Evolutionary conservation across 2,113 vertebrate genomes (phyloP).

Genomic region (Stomatorhinus ivindoensis): DNA sequence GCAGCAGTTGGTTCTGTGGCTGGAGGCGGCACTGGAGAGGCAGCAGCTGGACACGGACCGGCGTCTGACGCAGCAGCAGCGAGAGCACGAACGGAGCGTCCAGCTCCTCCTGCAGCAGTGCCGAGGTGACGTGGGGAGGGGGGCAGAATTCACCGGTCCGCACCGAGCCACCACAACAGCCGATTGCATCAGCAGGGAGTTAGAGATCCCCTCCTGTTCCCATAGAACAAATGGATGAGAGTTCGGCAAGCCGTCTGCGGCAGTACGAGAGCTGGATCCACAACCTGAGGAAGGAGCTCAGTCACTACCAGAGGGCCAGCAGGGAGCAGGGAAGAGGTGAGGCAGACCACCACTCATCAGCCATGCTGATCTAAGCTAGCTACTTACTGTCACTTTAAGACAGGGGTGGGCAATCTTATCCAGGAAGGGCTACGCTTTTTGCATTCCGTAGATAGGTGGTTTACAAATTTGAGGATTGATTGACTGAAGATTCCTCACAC

Average conservation of each 20-base stretch:
- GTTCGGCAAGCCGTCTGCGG: constrained; percentile 74
- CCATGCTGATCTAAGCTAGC: background rate
- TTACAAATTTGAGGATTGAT: no score
- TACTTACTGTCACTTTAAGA: background rate
- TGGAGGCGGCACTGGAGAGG: constrained; percentile 83
- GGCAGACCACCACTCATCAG: background rate
- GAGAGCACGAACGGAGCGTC: constrained; percentile 81
- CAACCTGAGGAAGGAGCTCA: constrained; percentile 77
- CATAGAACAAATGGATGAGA: constrained; percentile 84
- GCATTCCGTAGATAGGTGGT: no score
- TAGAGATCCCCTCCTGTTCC: background rate
- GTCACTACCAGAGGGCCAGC: constrained; percentile 64
- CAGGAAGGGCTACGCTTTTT: no score
- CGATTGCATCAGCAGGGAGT: background rate
- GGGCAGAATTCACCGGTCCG: no score
- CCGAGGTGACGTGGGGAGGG: constrained; percentile 51
- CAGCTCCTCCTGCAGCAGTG: constrained; percentile 89
- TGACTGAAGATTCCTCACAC: no score
- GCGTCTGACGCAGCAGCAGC: constrained; percentile 87
- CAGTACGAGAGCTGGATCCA: constrained; percentile 84
- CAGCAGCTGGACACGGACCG: constrained; percentile 85
- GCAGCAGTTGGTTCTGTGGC: constrained; percentile 76
- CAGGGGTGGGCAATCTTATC: no score
- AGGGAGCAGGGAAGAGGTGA: constrained; percentile 66
- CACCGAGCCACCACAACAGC: background rate